A percentile compares a stretch with the other conserved stretches of the same genome.
These are phyloP conservation scores for Myopa testacea DNA, from an alignment of 2,888 invertebrate species.

Conservation along the genomic window DNA sequence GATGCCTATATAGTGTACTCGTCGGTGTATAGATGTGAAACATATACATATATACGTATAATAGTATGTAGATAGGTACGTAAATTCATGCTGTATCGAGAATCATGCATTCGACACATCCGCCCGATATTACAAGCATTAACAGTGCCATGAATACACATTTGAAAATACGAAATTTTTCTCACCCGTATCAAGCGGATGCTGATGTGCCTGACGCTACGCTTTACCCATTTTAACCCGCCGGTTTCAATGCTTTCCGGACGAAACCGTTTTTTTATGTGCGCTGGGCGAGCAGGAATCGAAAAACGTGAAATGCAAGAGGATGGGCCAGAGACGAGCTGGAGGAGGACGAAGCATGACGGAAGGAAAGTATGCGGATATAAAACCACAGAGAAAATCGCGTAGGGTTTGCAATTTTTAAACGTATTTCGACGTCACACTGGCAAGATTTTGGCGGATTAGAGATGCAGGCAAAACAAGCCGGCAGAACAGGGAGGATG, in stretches of 20 bases:
- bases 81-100: not conserved
- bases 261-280: not conserved
- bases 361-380: not conserved
- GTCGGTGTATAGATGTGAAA: not conserved
- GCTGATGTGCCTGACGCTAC: not conserved
- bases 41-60: not conserved
- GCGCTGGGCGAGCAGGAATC: not conserved
- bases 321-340: no score
- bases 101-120: conserved; percentile 6
- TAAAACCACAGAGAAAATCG: conserved; percentile 23
- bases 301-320: no score
- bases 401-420: conserved; percentile 11
- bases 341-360: not conserved
- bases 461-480: not conserved
- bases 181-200: conserved; percentile 25
- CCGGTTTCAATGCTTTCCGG: conserved; percentile 13
- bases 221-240: not conserved
- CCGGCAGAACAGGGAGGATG: not conserved
- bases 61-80: not conserved
- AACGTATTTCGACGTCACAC: not conserved
- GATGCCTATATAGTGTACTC: not conserved
- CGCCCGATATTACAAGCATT: conserved; percentile 25
- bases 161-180: conserved; percentile 32
- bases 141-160: conserved; percentile 26
- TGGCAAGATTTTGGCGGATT: not conserved